Evolutionary conservation across 1,140 invertebrate genomes (phyloP).

Genomic region (Danaus plexippus): DNA sequence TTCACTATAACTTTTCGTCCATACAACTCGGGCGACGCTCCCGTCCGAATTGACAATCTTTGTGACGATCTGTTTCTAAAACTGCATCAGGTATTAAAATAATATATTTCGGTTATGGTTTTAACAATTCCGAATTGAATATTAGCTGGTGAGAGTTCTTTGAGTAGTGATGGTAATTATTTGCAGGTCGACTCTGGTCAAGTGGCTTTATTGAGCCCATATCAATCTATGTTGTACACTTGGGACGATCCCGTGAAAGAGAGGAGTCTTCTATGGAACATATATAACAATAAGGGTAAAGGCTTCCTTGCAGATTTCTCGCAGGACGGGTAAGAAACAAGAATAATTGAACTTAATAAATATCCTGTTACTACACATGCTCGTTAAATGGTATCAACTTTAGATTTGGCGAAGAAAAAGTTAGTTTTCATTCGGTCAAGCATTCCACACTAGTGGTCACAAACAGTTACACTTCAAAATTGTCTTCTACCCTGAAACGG

Average conservation of each 20-base stretch:
- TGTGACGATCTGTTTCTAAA: slow-evolving; percentile 88
- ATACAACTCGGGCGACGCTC: slow-evolving; percentile 81
- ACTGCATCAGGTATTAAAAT: slow-evolving; percentile 71
- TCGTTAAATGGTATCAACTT: slow-evolving; percentile 18
- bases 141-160: no score
- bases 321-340: slow-evolving; percentile 74
- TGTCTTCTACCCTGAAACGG: slow-evolving; percentile 65
- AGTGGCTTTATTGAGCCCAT: slow-evolving; percentile 83
- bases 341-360: no score
- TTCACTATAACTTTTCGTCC: slow-evolving; percentile 81
- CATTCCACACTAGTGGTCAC: slow-evolving; percentile 59
- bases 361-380: slow-evolving; percentile 10
- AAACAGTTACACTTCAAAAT: slow-evolving; percentile 65
- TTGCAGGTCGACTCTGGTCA: slow-evolving; percentile 76
- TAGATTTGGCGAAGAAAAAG: slow-evolving; percentile 79
- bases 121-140: no score
- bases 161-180: no score
- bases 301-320: slow-evolving; percentile 80
- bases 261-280: slow-evolving; percentile 84
- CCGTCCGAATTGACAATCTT: slow-evolving; percentile 84
- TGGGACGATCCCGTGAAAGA: slow-evolving; percentile 88
- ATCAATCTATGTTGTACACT: slow-evolving; percentile 85
- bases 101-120: neutral
- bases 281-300: slow-evolving; percentile 84
- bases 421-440: slow-evolving; percentile 78